Conservation (phyloP, 1,140 invertebrate genomes). For the Drosophila nikananu region DNA sequence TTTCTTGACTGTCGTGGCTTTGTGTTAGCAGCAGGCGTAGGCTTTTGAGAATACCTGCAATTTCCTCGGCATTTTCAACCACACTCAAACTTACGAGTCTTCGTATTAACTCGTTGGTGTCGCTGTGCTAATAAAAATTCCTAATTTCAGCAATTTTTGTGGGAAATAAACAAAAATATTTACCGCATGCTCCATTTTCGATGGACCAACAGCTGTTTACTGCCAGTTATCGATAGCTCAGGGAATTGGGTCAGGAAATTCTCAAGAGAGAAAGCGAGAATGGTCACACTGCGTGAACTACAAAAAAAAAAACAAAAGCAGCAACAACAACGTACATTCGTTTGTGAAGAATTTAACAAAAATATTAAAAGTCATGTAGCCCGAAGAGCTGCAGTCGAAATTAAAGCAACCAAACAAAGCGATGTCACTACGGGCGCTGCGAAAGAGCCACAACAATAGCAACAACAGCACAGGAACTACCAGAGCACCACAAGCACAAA, state of each 20-base stretch:
- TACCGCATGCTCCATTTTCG: slow-evolving; percentile 60
- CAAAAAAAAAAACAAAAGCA: slow-evolving; percentile 34
- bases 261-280: background rate
- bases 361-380: slow-evolving; percentile 48
- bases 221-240: slow-evolving; percentile 3
- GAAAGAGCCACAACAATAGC: slow-evolving; percentile 59
- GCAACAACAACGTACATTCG: background rate
- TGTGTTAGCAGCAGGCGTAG: slow-evolving; percentile 54
- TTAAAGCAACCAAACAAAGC: slow-evolving; percentile 45
- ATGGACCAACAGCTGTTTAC: slow-evolving; percentile 18
- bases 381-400: slow-evolving; percentile 9
- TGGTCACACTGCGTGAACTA: slow-evolving; percentile 20
- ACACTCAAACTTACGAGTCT: slow-evolving; percentile 11
- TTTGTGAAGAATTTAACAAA: slow-evolving; percentile 9
- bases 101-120: slow-evolving; percentile 34
- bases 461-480: slow-evolving; percentile 23
- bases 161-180: slow-evolving; percentile 29
- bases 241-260: slow-evolving; percentile 26
- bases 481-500: slow-evolving; percentile 25
- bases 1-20: slow-evolving; percentile 36
- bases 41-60: slow-evolving; percentile 32
- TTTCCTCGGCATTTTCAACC: slow-evolving; percentile 37
- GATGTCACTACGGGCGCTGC: slow-evolving; percentile 83
- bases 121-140: slow-evolving; percentile 17
- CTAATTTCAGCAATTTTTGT: background rate